Conservation (phyloP, 2,888 invertebrate genomes). For the Vandiemenella viatica region DNA sequence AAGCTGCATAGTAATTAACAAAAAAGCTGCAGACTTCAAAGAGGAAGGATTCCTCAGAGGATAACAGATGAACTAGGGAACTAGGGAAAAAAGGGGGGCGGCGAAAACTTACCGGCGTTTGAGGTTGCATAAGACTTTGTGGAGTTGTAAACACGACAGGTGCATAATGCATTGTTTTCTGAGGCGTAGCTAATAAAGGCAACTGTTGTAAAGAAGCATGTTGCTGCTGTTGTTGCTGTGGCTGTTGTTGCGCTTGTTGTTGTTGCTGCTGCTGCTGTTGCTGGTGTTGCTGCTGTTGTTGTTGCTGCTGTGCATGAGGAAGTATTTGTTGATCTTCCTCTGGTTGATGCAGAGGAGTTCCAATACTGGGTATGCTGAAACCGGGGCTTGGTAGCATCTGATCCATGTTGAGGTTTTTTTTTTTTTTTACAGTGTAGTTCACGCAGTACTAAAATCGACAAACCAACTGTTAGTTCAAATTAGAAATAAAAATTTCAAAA, state of each 20-base stretch:
- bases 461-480: no score
- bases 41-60: no score
- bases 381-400: slow-evolving; percentile 83
- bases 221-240: slow-evolving; percentile 44
- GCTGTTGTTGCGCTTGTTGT: slow-evolving; percentile 69
- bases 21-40: no score
- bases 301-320: slow-evolving; percentile 67
- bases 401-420: slow-evolving; percentile 61
- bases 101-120: slow-evolving; percentile 74
- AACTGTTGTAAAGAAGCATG: slow-evolving; percentile 37
- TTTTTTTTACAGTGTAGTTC: no score
- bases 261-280: slow-evolving; percentile 84
- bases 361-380: slow-evolving; percentile 73
- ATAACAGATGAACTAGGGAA: no score
- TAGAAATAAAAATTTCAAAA: no score
- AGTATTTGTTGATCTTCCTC: slow-evolving; percentile 84
- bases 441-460: no score
- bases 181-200: slow-evolving; percentile 41
- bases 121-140: slow-evolving; percentile 76
- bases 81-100: no score
- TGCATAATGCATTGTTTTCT: slow-evolving; percentile 57
- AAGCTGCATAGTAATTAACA: no score
- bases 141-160: slow-evolving; percentile 54
- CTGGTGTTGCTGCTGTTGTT: slow-evolving; percentile 41
- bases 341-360: slow-evolving; percentile 73